A percentile compares a stretch with the other conserved stretches of the same genome.
Conservation (phyloP, 2,113 vertebrate genomes). For the Ifrita kowaldi region DNA sequence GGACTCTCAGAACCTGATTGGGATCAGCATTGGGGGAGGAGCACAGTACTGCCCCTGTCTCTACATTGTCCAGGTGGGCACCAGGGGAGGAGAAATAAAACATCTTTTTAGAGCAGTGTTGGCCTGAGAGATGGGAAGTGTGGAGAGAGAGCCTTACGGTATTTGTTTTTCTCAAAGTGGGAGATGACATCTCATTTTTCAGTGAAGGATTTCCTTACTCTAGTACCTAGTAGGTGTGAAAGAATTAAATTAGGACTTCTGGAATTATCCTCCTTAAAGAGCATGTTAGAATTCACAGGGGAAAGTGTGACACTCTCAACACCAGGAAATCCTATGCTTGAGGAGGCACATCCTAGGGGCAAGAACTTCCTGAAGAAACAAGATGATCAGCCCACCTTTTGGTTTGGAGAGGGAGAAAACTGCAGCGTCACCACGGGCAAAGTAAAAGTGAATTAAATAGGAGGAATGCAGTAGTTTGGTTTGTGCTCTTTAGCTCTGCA, state of each 20-base stretch:
- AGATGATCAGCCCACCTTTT: background rate
- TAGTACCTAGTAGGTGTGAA: background rate
- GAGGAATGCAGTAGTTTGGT: background rate
- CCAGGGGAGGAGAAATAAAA: background rate
- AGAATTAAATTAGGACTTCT: background rate
- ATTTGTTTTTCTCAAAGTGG: background rate
- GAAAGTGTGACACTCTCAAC: background rate
- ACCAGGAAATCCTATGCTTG: background rate
- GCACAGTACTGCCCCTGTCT: constrained; percentile 97
- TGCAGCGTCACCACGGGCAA: background rate
- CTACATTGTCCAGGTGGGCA: constrained; percentile 94
- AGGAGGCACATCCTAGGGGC: background rate
- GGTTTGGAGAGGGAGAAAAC: background rate
- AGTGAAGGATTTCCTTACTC: background rate
- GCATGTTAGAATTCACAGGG: background rate
- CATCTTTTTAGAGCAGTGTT: background rate
- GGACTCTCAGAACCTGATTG: constrained; percentile 92
- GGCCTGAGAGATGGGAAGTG: background rate
- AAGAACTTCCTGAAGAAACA: background rate
- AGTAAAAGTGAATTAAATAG: background rate
- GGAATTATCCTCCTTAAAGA: background rate
- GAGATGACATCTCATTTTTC: background rate
- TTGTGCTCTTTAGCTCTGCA: background rate
- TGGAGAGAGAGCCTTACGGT: background rate
- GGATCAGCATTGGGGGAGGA: constrained; percentile 96